Evolutionary conservation across 2,113 vertebrate species (phyloP), one percentile per base, ranked within the genome.

Genomic region (Stegostoma tigrinum): DNA sequence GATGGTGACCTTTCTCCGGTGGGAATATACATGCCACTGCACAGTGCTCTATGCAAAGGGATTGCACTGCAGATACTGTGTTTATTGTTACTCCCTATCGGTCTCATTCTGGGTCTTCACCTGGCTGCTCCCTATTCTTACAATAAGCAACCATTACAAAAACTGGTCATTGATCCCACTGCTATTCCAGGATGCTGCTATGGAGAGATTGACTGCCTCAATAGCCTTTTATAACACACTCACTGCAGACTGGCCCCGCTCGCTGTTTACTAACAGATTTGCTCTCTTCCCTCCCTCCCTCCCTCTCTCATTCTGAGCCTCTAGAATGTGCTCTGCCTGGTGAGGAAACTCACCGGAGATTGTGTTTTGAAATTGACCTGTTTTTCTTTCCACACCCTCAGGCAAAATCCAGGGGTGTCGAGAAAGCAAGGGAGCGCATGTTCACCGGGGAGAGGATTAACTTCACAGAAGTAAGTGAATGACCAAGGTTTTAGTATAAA

Each of bases 401-500:
- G 99, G 99, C 98, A 0, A 98, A 98, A 97, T 98, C 99, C 19
- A 98, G 99, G 96, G 98, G 98, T 5, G 97, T 99, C 96, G 99
- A 99, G 96, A 97, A 97, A 14, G 98, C 99, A 68, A 98, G 99
- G 83, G 98, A 99, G 64, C 97, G 95, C 96, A 99, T 99, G 99
- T 99, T 99, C 97, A 97, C 93, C 1, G 99, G 99, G 6, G 98
- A 99, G 95, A 99, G 99, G 98, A 99, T 99, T 97, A 99, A 99
- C 97, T 99, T 98, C 97, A 99, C 99, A 0, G 99, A 99, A 99
- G 99, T 99, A 97, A 96, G 85, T 30, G 27, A 4, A 61, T 61
- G 27, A 7, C 24, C 14, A n/a, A 23, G 61, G 66, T 0, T 64
- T 87, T 7, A 45, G 42, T 45, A 86, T 7, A 42, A 24, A 23